Percentiles rank a stretch among this genome's conserved stretches.
Evolutionary conservation across 2,888 invertebrate genomes (phyloP).

Genomic region (Pyrgus malvae): DNA sequence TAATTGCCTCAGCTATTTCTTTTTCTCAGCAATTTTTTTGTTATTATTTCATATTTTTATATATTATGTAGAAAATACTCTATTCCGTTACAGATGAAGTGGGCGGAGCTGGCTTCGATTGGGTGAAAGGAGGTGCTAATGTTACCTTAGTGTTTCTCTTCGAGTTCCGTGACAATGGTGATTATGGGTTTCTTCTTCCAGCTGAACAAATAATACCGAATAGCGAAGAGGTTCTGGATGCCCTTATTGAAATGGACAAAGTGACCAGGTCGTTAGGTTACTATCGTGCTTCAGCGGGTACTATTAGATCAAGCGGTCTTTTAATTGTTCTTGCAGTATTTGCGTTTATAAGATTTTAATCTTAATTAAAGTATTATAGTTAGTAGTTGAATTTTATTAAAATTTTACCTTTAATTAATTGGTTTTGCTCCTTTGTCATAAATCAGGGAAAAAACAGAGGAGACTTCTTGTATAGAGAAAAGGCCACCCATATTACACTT

Average conservation of each 20-base stretch:
- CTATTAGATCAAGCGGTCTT: slow-evolving; percentile 18
- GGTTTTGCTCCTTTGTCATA: no score
- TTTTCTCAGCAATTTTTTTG: no score
- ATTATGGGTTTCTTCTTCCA: slow-evolving; percentile 76
- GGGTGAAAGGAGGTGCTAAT: slow-evolving; percentile 70
- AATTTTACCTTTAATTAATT: no score
- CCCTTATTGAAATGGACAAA: slow-evolving; percentile 45
- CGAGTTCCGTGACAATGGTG: slow-evolving; percentile 76
- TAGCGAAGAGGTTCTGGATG: slow-evolving; percentile 54
- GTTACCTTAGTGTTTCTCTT: slow-evolving; percentile 75
- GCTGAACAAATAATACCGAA: slow-evolving; percentile 61
- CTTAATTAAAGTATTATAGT: background rate
- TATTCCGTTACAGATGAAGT: slow-evolving; percentile 52
- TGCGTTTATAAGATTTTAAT: background rate
- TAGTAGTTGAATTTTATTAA: background rate
- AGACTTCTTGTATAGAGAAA: no score
- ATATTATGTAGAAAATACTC: no score
- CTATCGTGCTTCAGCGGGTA: slow-evolving; percentile 27
- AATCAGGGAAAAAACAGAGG: no score
- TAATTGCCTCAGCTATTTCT: no score
- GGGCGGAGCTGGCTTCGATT: slow-evolving; percentile 70
- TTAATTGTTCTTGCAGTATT: slow-evolving; percentile 19
- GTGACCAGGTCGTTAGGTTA: slow-evolving; percentile 37
- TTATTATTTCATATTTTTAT: no score
- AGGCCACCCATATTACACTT: no score